Percentiles rank a stretch among this genome's conserved stretches.
phyloP scores from a whole-genome alignment of 64 coral and sea anemone genomes.

The Dendrophyllia cribrosa region DNA sequence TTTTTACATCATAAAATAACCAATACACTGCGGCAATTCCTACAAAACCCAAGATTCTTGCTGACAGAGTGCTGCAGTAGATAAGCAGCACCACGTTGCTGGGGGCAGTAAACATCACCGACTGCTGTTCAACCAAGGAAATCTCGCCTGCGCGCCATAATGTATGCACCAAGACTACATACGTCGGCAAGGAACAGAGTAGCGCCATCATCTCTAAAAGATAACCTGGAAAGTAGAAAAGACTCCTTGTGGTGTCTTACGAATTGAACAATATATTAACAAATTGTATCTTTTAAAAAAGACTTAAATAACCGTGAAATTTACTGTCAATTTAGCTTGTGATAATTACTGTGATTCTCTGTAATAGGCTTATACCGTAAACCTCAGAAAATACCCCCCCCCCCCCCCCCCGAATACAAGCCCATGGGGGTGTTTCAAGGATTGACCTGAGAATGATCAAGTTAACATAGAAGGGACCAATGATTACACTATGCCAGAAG shows the following conservation, averaged over 20 bases:
- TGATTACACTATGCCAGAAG: too few relatives aligned
- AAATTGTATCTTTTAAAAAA: too few relatives aligned
- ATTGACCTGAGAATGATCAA: too few relatives aligned
- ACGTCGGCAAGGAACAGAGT: conserved; percentile 63
- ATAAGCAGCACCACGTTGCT: conserved; percentile 78
- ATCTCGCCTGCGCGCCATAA: conserved; percentile 79
- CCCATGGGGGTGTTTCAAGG: too few relatives aligned
- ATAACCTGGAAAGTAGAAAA: conserved; percentile 66
- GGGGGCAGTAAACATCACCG: conserved; percentile 76
- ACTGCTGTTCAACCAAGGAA: conserved; percentile 64
- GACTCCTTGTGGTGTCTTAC: background rate
- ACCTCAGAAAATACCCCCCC: too few relatives aligned
- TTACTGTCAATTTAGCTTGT: too few relatives aligned
- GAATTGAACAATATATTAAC: too few relatives aligned
- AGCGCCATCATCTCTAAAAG: conserved; percentile 70
- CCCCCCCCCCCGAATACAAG: too few relatives aligned
- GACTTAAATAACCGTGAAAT: too few relatives aligned
- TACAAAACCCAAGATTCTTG: conserved; percentile 75
- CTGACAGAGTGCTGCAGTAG: conserved; percentile 86
- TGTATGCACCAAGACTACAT: conserved; percentile 45
- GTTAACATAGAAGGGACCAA: too few relatives aligned
- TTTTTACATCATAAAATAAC: conserved; percentile 80
- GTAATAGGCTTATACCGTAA: too few relatives aligned
- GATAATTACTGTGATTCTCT: too few relatives aligned
- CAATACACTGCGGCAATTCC: conserved; percentile 76